A percentile compares a stretch with the other conserved stretches of the same genome.
Evolutionary conservation across 1,140 invertebrate genomes (phyloP).

Genomic region (Drosophila simulans): DNA sequence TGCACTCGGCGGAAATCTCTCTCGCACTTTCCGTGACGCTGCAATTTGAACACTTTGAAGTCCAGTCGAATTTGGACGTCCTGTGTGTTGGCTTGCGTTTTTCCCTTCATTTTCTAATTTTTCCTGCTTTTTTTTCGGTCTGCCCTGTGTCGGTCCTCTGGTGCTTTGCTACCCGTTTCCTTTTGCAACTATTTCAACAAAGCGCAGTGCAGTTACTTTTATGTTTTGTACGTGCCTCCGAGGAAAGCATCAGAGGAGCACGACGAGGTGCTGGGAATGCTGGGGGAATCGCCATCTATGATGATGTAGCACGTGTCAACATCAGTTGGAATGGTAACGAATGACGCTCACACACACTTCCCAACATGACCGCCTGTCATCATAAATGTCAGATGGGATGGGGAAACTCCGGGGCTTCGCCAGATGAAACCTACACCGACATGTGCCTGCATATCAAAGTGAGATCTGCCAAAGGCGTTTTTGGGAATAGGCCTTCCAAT

Average conservation of each 20-base stretch:
- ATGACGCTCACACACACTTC: conserved; percentile 23
- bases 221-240: conserved; percentile 77
- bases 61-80: conserved; percentile 74
- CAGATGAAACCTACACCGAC: conserved; percentile 45
- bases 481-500: conserved; percentile 12
- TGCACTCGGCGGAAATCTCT: conserved; percentile 60
- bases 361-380: conserved; percentile 72
- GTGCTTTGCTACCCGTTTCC: conserved; percentile 65
- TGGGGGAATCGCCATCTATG: conserved; percentile 62
- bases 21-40: conserved; percentile 63
- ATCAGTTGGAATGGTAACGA: conserved; percentile 60
- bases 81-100: conserved; percentile 43
- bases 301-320: conserved; percentile 82
- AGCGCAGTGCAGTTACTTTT: conserved; percentile 82
- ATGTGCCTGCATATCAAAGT: conserved; percentile 51
- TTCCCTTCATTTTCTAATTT: conserved; percentile 27
- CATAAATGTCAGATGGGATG: conserved; percentile 69
- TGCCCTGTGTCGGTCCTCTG: conserved; percentile 57
- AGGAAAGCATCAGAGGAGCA: conserved; percentile 51
- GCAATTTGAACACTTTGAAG: conserved; percentile 82
- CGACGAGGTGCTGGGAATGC: neutral
- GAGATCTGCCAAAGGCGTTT: conserved; percentile 8
- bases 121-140: conserved; percentile 14
- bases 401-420: conserved; percentile 8
- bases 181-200: conserved; percentile 82